A percentile compares a stretch with the other conserved stretches of the same genome.
phyloP scores from a whole-genome alignment of 2,797 vertebrate genomes.

The Megaceryle alcyon region DNA sequence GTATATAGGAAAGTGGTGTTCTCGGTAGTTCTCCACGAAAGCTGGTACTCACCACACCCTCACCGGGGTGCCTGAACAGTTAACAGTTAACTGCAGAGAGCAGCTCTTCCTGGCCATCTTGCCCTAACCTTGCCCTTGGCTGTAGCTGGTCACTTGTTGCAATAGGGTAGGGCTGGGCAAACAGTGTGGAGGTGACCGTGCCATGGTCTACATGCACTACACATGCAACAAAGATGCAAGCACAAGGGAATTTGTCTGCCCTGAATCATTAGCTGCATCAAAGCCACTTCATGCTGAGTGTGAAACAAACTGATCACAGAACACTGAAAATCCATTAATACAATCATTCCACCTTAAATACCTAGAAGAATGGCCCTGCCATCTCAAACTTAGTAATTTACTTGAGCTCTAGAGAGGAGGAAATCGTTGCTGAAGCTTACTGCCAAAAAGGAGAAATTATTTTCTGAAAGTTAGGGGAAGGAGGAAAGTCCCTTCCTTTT shows the following conservation, averaged over 20 bases:
- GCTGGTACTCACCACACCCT: background rate
- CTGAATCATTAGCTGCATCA: background rate
- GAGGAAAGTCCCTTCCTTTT: background rate
- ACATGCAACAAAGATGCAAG: too few species aligned
- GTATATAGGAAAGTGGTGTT: background rate
- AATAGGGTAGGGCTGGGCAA: background rate
- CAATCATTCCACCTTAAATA: background rate
- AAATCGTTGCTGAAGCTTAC: background rate
- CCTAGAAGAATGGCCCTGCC: background rate
- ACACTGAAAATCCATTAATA: background rate
- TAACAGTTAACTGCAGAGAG: background rate
- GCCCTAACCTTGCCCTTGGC: background rate
- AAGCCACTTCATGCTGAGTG: background rate
- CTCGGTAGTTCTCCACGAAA: background rate
- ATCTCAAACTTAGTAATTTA: background rate
- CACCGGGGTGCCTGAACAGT: background rate
- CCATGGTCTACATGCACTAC: accelerated
- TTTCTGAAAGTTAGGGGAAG: background rate
- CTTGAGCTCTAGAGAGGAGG: background rate
- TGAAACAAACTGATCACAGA: background rate
- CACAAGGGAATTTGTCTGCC: background rate
- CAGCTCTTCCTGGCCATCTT: background rate
- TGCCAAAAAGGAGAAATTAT: background rate
- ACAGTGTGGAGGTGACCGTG: accelerated
- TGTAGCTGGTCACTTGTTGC: background rate